Conservation (phyloP, 2,113 vertebrate genomes). For the Pseudorectes ferrugineus region DNA sequence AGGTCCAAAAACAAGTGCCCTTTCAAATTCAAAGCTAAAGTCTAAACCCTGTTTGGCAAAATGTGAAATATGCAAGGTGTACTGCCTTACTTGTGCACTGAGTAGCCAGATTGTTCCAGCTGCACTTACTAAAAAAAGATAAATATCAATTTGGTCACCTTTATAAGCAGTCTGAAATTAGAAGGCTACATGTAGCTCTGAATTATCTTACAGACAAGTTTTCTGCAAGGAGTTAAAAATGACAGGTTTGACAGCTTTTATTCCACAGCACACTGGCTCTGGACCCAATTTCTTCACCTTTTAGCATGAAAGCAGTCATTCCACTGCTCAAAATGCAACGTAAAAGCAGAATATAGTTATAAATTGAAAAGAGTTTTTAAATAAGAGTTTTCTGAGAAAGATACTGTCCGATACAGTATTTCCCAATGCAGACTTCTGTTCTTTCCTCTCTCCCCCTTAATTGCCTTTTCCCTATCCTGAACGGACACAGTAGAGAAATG, state of each 20-base stretch:
- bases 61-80: background rate
- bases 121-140: background rate
- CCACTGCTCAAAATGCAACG: background rate
- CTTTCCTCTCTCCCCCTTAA: background rate
- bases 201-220: background rate
- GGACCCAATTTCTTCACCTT: background rate
- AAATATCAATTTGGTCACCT: background rate
- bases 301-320: background rate
- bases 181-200: background rate
- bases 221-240: background rate
- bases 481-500: background rate
- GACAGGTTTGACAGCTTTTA: background rate
- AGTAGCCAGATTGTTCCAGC: background rate
- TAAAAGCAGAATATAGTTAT: background rate
- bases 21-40: background rate
- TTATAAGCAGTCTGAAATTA: background rate
- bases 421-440: background rate
- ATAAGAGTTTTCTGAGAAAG: background rate
- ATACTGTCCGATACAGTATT: background rate
- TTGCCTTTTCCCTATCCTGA: background rate
- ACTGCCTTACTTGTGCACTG: background rate
- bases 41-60: background rate
- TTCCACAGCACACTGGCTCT: background rate
- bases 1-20: background rate
- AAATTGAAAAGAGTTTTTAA: background rate